Evolutionary conservation across 2,113 vertebrate species (phyloP), one percentile per base, ranked within the genome.

Genomic region (Syngnathus typhle): DNA sequence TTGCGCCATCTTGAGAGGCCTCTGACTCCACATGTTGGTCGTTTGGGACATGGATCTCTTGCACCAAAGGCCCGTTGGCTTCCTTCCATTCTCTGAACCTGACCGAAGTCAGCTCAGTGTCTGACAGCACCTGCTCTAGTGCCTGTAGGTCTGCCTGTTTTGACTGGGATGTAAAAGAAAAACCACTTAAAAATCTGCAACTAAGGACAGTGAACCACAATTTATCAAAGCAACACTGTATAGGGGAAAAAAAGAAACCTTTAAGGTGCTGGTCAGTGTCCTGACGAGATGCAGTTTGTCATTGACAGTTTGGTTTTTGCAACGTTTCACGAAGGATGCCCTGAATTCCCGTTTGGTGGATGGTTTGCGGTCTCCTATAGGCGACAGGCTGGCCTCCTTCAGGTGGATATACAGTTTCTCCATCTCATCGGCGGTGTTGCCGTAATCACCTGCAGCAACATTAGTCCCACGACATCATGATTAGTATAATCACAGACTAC

Each of bases 231-330:
- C 13, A 46, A 60, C 19, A 41, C 39, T 18, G 16, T 15, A 11
- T 41, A 51, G 32, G 36, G 36, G 1, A 23, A 66, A 56, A 43
- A 56, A 43, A 55, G 7, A 9, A 89, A 98, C 96, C 96, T 99
- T 99, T 70, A 99, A 88, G 10, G 96, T 98, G 85, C 96, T 99
- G 76, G 95, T 98, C 73, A 99, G 89, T 61, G 94, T 92, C 80
- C 96, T 89, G 73, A 98, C 91, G 72, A 91, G 92, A 83, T 99
- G 96, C 58, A 98, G 91, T 80, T 94, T 97, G 68, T 97, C 92
- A 70, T 99, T 99, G 70, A 98, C 87, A 1, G 85, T 89, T 51
- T 94, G 92, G 72, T 99, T 96, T 92, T 96, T 98, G 84, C 94
- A 94, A 52, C 96, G 93, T 81, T 93, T 98, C 62, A 98, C 90